phyloP scores from a whole-genome alignment of 2,888 invertebrate species.

The Barypeithes pellucidus region DNA sequence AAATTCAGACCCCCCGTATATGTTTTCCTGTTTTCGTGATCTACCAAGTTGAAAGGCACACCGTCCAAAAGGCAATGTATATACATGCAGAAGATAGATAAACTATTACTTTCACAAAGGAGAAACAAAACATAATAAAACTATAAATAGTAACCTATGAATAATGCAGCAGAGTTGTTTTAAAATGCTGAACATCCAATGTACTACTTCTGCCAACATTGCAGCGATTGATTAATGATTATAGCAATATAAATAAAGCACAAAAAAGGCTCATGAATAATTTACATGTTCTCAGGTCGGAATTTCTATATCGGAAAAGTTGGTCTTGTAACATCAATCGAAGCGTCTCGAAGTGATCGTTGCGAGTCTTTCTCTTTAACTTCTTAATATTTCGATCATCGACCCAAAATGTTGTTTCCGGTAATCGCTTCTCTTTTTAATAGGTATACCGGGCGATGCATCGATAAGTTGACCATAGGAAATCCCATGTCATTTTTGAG shows the following conservation, averaged over 20 bases:
- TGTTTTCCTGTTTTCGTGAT: no score
- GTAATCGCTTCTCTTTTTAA: no score
- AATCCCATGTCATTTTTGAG: no score
- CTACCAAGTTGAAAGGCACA: no score
- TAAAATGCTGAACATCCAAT: conserved; percentile 17
- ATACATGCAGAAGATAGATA: background rate
- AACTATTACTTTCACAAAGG: background rate
- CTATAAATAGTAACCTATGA: background rate
- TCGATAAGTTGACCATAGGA: no score
- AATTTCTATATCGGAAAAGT: background rate
- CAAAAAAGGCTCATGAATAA: conserved; percentile 24
- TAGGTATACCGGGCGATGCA: no score
- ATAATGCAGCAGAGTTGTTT: conserved; percentile 9
- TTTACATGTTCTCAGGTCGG: conserved; percentile 5
- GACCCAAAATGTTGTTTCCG: no score
- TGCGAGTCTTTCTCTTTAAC: background rate
- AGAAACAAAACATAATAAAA: background rate
- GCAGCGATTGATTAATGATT: conserved; percentile 7
- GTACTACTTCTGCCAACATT: conserved; percentile 20
- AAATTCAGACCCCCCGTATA: no score
- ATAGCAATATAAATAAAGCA: conserved; percentile 14
- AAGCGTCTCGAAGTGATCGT: background rate
- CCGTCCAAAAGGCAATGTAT: no score
- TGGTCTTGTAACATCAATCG: conserved; percentile 1
- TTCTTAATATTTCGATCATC: background rate